phyloP scores from a whole-genome alignment of 1,140 invertebrate genomes.

The Rhopalosiphum maidis region DNA sequence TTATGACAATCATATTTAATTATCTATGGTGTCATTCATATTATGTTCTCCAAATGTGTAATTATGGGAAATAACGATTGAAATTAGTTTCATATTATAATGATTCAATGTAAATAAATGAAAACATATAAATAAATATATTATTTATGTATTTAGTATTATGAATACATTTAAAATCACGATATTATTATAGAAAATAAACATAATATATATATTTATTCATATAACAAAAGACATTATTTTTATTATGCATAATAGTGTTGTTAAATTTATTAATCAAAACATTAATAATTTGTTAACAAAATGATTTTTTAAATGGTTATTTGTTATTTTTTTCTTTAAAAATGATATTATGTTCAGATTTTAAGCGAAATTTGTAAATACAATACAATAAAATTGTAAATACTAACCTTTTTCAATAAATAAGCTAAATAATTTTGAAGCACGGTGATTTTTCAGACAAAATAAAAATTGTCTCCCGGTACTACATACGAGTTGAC shows the following conservation, averaged over 20 bases:
- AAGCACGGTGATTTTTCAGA: neutral
- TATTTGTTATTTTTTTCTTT: neutral
- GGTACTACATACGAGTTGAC: neutral
- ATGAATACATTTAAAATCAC: too few species aligned
- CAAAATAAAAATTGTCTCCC: neutral
- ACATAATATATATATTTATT: too few species aligned
- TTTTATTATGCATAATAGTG: neutral
- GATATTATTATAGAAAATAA: too few species aligned
- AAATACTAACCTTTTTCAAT: constrained; percentile 6
- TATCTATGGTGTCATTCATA: neutral
- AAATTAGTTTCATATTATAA: too few species aligned
- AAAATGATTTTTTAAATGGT: neutral
- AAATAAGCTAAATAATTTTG: neutral
- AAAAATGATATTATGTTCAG: neutral
- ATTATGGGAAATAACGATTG: too few species aligned
- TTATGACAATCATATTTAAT: neutral
- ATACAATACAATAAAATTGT: too few species aligned
- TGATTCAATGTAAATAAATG: too few species aligned
- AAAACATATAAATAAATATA: too few species aligned
- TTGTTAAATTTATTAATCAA: neutral
- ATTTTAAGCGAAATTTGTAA: neutral
- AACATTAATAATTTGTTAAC: too few species aligned
- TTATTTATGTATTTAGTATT: too few species aligned
- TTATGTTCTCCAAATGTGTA: too few species aligned
- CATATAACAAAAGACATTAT: too few species aligned